Base-by-base conservation (phyloP, 2,797 vertebrate genomes). In the Bovichtus variegatus region DNA sequence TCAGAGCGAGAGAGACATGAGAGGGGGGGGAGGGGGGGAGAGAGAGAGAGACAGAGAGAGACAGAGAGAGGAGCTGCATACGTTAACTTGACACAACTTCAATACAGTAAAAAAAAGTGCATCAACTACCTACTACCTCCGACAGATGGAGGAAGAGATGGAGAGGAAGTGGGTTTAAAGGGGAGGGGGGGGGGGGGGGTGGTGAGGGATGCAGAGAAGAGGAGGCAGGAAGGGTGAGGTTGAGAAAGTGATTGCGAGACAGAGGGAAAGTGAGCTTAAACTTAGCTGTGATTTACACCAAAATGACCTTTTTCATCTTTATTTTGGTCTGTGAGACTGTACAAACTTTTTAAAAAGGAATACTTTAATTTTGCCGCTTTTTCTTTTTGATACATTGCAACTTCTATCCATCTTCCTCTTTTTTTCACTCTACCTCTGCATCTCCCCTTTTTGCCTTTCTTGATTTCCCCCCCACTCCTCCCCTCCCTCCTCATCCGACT, bases 1-100 rank as follows among this genome's bases (percentile, higher is more conserved):
- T 72, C 53, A 41, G 81, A 63, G 80, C 71, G 57, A 44, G 40
- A 76, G 77, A 68, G 43, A 82, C 67, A 86, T 79, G 71, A 71
- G 77, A 64, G 70, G 21, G 36, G 73, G 29, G 25, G n/a, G n/a
- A n/a, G n/a, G n/a, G n/a, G n/a, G n/a, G n/a, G n/a, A n/a, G n/a
- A n/a, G n/a, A n/a, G 34, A 21, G 68, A n/a, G 58, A 46, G n/a
- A 13, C 38, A 18, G 16, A 58, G n/a, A 12, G 63, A 31, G 63
- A 54, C 44, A 72, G 55, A 34, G 74, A 65, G 67, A 18, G 60
- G 80, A 34, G 63, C 69, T 64, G 63, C 71, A 72, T 34, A 38
- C 5, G n/a, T 66, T 77, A 63, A 66, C 53, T 74, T 43, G 76
- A 75, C 68, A 77, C 71, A 74, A 81, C 84, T 71, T 66, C 50